A percentile compares a stretch with the other conserved stretches of the same genome.
Evolutionary conservation across 2,113 vertebrate species (phyloP).

Genomic region (Eptesicus fuscus): DNA sequence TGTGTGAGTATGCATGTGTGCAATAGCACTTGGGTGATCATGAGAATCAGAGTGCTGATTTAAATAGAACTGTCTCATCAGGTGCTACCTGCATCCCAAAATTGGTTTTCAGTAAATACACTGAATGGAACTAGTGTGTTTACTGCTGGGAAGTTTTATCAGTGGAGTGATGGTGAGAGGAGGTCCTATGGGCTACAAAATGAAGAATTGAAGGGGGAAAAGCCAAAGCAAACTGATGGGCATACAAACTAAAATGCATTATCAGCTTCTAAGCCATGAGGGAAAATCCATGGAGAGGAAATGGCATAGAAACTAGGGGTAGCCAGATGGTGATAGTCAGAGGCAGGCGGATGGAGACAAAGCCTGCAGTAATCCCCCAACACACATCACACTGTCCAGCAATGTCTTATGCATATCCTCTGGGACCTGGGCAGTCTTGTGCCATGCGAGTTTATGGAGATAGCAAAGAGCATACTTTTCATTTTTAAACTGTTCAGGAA

Average conservation of each 20-base stretch:
- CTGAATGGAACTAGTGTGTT: background rate
- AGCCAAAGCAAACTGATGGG: background rate
- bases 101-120: too few relatives aligned
- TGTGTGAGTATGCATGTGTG: fast-evolving
- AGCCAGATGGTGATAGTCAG: background rate
- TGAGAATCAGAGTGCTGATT: background rate
- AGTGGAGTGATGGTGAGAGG: too few relatives aligned
- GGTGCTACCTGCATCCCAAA: background rate
- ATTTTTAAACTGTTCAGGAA: background rate
- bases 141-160: background rate
- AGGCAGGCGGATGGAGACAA: background rate
- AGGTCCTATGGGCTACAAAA: background rate
- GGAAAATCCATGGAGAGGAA: background rate
- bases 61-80: background rate
- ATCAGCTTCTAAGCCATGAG: background rate
- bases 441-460: background rate
- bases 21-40: background rate
- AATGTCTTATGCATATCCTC: background rate
- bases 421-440: background rate
- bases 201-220: background rate
- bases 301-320: background rate
- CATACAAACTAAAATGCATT: too few relatives aligned
- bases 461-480: background rate
- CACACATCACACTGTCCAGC: too few relatives aligned
- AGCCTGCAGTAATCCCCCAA: background rate